Base-by-base conservation (phyloP, 2,797 vertebrate genomes). In the Fratercula arctica region DNA sequence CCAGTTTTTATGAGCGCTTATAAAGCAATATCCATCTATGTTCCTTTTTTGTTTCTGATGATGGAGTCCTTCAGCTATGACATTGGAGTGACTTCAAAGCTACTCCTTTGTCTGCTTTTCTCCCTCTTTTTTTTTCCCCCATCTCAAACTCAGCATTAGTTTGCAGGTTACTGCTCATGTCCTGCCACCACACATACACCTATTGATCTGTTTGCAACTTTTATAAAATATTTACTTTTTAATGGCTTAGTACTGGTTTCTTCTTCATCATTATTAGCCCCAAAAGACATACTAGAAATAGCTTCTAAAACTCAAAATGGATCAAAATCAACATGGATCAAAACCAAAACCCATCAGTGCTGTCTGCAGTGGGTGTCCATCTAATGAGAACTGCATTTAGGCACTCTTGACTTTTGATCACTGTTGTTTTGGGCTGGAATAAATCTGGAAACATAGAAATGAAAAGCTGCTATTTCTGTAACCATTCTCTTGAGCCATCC, bases 21-120 rank as follows among this genome's bases (percentile, higher is more conserved):
- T 16, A 95, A 90, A 96, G 89, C 66, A 86, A 86, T 94, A 94
- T 51, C 59, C 89, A 70, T 61, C 46, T 46, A 37, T 11, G 43
- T 72, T 89, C 53, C 60, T 80, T 87, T 90, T 89, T 86, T 48
- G 72, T 96, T 94, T 91, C 89, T 91, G 72, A 10, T 69, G 81
- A 29, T 81, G 76, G 54, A 88, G 63, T 63, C 61, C 59, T 87
- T 97, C 92, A 93, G 69, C 79, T 83, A 69, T 67, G 89, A 92
- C 53, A 73, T 11, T 81, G 31, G 37, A 85, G 37, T 25, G 35
- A 67, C 72, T 92, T 90, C 89, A 96, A 91, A 95, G 89, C 39
- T 68, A 43, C 12, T 41, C 29, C n/a, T 85, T 92, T 68, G 50
- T 56, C 85, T 93, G 68, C 57, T 89, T 91, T 80, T 64, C 63